Conservation (phyloP, 2,797 vertebrate species). For the Siniperca scherzeri region DNA sequence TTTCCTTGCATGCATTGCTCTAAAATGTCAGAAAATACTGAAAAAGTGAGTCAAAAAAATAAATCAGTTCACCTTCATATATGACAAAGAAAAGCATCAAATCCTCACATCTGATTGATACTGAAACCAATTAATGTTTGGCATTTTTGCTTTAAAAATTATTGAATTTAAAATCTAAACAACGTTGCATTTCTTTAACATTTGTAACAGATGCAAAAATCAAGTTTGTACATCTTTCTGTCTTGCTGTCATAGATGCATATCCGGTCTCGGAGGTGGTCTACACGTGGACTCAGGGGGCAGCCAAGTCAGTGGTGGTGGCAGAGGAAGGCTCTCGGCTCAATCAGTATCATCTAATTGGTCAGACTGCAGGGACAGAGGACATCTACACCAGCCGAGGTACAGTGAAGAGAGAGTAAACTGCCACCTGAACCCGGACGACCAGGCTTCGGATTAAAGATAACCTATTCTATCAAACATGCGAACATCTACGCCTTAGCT, state of each 20-base stretch:
- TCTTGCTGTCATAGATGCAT: slow-evolving; percentile 88
- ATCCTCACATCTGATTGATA: not conserved
- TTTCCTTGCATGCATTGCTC: not conserved
- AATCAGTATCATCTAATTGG: slow-evolving; percentile 97
- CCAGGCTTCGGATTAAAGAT: slow-evolving; percentile 21
- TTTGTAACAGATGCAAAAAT: not conserved
- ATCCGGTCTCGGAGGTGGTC: slow-evolving; percentile 96
- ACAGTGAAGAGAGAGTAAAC: slow-evolving; percentile 26
- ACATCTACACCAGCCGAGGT: slow-evolving; percentile 97
- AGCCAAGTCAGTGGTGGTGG: slow-evolving; percentile 95
- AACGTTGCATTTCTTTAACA: not conserved
- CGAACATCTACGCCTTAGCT: not conserved
- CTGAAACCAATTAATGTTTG: not conserved
- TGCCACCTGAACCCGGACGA: not conserved
- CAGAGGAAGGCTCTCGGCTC: slow-evolving; percentile 95
- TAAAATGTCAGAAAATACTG: not conserved
- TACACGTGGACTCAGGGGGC: slow-evolving; percentile 95
- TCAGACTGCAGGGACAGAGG: slow-evolving; percentile 93
- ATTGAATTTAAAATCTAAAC: not conserved
- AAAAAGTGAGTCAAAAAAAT: not conserved
- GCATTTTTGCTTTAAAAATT: not conserved
- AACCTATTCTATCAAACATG: not conserved
- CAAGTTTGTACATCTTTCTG: not conserved
- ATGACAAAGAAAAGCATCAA: not conserved
- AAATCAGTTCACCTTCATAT: not conserved